Conservation (phyloP, 1,140 invertebrate genomes). For the Chelonus insularis region DNA sequence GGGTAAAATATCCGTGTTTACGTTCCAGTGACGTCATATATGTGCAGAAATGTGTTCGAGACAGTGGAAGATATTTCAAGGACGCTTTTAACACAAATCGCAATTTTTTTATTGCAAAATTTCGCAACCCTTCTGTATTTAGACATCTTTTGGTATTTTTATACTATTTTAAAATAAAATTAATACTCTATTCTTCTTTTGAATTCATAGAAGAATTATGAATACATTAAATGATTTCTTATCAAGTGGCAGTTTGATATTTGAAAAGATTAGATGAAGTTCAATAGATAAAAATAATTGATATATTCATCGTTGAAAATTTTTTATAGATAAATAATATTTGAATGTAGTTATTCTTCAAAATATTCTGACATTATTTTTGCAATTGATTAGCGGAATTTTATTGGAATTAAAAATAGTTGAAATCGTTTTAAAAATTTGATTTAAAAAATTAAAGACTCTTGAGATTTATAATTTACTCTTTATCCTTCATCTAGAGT, state of each 20-base stretch:
- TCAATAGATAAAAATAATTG: too few relatives aligned
- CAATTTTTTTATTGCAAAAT: constrained; percentile 20
- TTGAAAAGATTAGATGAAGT: too few relatives aligned
- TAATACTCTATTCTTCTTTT: too few relatives aligned
- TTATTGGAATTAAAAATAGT: too few relatives aligned
- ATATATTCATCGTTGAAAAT: not conserved
- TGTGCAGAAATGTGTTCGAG: not conserved
- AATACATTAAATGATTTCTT: not conserved
- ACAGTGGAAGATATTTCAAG: constrained; percentile 21
- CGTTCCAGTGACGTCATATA: constrained; percentile 14
- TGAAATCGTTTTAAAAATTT: too few relatives aligned
- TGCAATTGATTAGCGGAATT: too few relatives aligned
- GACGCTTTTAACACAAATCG: constrained; percentile 8
- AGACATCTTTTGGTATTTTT: not conserved
- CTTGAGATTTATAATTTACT: too few relatives aligned
- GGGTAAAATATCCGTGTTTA: constrained; percentile 20
- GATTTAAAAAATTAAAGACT: too few relatives aligned
- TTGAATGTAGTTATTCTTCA: not conserved
- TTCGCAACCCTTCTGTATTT: not conserved
- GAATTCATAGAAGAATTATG: too few relatives aligned
- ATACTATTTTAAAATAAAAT: not conserved
- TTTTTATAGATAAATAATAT: not conserved
- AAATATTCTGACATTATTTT: constrained; percentile 22
- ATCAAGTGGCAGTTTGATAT: too few relatives aligned
- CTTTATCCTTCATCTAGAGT: too few relatives aligned